Base-by-base conservation (phyloP, 2,888 invertebrate species). In the Carcina quercana region DNA sequence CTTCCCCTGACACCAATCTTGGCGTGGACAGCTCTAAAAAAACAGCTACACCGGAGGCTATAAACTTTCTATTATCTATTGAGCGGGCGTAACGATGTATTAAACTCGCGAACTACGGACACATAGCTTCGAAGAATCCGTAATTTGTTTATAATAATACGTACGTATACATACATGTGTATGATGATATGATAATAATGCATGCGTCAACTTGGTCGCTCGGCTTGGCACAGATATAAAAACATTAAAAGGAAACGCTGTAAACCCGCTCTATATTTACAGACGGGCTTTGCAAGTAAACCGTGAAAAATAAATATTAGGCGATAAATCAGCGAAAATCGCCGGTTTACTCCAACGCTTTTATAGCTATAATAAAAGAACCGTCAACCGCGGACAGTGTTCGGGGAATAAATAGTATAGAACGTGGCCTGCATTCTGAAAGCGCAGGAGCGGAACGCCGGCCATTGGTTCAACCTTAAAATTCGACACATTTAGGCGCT, bases 351-450 rank as follows among this genome's bases (percentile, higher is more conserved):
- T 63, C 58, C 60, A 61, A 52, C 45, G 56, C 45, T 63, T 78
- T 83, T 79, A 82, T 73, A 72, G 72, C 74, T 59, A 62, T 75
- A 78, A 80, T 83, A 83, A 83, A 83, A 78, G 68, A 71, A 72
- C 74, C 69, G 80, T 79, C 79, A 70, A 76, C 76, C 51, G 60
- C 63, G 65, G 61, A 62, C 60, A 64, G 70, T 59, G 59, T 68
- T 62, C 64, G 51, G 39, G 57, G 69, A 76, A 73, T 73, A 74
- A 74, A 75, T 68, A 75, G 60, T 60, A 58, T 55, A 60, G 59
- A 47, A 63, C 68, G 65, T 66, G 72, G 63, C 58, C 61, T 63
- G 66, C 60, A 66, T 79, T 68, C 64, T 68, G 58, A 59, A 60
- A 67, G 58, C 54, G 55, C 53, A 51, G 47, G 50, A 53, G 54